Percentiles rank a stretch among this genome's conserved stretches.
Conservation (phyloP, 64 coral and sea anemone species). For the Hydrozoanthus tunicans region DNA sequence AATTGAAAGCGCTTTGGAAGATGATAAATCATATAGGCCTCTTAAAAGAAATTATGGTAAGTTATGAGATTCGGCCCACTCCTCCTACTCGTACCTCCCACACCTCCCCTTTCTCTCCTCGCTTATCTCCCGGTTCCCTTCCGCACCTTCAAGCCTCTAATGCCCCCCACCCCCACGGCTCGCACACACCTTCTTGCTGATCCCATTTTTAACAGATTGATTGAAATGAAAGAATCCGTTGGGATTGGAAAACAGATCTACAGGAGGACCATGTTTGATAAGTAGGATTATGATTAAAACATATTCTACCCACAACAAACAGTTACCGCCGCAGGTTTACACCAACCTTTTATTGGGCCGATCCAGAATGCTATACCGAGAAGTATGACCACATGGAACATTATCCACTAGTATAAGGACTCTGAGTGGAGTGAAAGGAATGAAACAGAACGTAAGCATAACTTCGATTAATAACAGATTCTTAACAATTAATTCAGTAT, state of each 20-base stretch:
- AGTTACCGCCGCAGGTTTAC: background rate
- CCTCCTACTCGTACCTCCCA: too few relatives aligned
- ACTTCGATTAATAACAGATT: background rate
- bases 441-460: background rate
- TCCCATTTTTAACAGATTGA: too few relatives aligned
- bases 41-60: too few relatives aligned
- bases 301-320: background rate
- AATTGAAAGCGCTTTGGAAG: too few relatives aligned
- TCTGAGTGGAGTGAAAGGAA: background rate
- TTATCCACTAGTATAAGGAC: background rate
- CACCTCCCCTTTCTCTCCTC: too few relatives aligned
- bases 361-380: slow-evolving; percentile 13
- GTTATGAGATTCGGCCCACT: too few relatives aligned
- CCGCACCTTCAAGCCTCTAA: too few relatives aligned
- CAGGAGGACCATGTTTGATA: background rate
- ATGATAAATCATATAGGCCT: too few relatives aligned
- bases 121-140: too few relatives aligned
- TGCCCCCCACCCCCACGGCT: too few relatives aligned
- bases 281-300: background rate
- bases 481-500: background rate
- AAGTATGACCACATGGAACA: slow-evolving; percentile 49
- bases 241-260: background rate
- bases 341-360: slow-evolving; percentile 12
- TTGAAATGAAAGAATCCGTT: background rate
- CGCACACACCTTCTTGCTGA: too few relatives aligned